A percentile compares a stretch with the other conserved stretches of the same genome.
phyloP scores from a whole-genome alignment of 2,113 vertebrate species.

The Erythrocebus patas region DNA sequence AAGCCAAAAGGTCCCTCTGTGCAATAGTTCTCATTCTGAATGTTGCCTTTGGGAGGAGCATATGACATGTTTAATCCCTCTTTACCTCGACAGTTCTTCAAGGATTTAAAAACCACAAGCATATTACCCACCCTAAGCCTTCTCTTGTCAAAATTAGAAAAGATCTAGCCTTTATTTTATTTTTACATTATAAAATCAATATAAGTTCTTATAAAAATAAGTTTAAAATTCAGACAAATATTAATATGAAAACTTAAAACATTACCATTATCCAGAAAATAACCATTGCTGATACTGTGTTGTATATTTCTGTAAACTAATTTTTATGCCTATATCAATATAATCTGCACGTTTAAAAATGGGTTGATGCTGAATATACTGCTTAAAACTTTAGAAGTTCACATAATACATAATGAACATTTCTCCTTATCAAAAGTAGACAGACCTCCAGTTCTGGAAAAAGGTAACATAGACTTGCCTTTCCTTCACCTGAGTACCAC shows the following conservation, averaged over 20 bases:
- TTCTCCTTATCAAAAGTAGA: not conserved
- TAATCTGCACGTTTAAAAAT: not conserved
- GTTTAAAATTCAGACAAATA: conserved; percentile 14
- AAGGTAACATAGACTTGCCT: not conserved
- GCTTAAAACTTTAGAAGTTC: not conserved
- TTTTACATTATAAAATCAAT: not conserved
- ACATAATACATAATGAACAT: not conserved
- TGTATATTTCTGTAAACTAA: not conserved
- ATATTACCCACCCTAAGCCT: not conserved
- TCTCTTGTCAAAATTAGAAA: conserved; percentile 29
- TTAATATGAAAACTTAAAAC: not conserved
- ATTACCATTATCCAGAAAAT: not conserved
- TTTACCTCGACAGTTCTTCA: conserved; percentile 42
- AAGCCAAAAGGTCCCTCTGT: not conserved
- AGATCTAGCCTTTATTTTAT: not conserved
- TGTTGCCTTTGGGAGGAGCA: conserved; percentile 25
- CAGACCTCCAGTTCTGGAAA: not conserved
- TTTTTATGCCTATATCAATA: not conserved
- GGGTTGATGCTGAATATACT: not conserved
- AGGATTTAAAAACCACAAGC: conserved; percentile 48
- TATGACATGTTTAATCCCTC: conserved; percentile 3
- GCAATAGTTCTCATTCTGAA: conserved; percentile 5
- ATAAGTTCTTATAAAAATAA: not conserved
- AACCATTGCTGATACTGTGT: not conserved
- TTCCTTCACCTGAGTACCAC: not conserved